A percentile compares a stretch with the other conserved stretches of the same genome.
These are phyloP conservation scores for Clusia tigrina DNA, from an alignment of 2,888 invertebrate genomes.

Conservation along the genomic window DNA sequence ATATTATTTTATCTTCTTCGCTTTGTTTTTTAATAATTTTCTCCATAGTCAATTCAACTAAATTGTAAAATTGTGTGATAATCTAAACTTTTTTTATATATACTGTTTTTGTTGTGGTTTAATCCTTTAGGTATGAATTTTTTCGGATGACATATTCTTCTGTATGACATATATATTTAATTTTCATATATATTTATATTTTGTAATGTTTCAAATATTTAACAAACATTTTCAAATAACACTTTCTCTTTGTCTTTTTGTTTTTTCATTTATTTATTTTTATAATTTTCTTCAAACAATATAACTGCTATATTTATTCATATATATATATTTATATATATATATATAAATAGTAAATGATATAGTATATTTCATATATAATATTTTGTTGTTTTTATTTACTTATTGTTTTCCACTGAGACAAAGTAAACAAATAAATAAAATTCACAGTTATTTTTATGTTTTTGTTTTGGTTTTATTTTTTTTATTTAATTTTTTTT, in stretches of 20 bases:
- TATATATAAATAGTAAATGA: not conserved
- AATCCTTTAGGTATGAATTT: not conserved
- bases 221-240: constrained; percentile 8
- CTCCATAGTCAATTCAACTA: not conserved
- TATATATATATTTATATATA: too few relatives aligned
- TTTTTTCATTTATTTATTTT: constrained; percentile 13
- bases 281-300: constrained; percentile 17
- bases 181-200: not conserved
- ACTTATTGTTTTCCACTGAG: constrained; percentile 6
- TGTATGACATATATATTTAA: not conserved
- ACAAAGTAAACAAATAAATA: not conserved
- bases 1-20: not conserved
- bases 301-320: constrained; percentile 22
- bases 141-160: not conserved
- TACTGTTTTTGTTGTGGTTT: not conserved
- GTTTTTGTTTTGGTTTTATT: too few relatives aligned
- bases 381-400: constrained; percentile 10
- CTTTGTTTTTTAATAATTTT: not conserved
- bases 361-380: constrained; percentile 14
- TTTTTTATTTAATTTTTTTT: constrained; percentile 13
- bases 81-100: constrained; percentile 1
- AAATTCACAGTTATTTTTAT: constrained; percentile 5
- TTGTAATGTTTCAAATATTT: constrained; percentile 1
- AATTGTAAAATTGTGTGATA: not conserved
- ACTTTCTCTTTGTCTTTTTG: not conserved